These are phyloP conservation scores for Clitarchus hookeri DNA, from an alignment of 2,888 invertebrate genomes.

Conservation along the genomic window DNA sequence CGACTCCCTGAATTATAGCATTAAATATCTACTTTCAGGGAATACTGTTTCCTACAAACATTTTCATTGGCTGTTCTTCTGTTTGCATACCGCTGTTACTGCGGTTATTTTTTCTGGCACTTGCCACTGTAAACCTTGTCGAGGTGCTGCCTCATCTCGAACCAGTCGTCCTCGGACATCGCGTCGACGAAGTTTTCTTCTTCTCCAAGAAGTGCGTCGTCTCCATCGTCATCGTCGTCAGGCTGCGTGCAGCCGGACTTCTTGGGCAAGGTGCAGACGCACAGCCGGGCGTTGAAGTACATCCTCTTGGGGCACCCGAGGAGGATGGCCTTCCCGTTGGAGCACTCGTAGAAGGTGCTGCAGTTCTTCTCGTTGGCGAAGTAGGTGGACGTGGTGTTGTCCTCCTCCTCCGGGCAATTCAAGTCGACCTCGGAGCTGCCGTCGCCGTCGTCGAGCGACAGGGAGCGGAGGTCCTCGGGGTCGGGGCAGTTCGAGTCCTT, in stretches of 20 bases:
- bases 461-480: background rate
- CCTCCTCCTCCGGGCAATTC: background rate
- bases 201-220: background rate
- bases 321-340: conserved; percentile 55
- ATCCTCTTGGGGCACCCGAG: conserved; percentile 54
- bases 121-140: background rate
- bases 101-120: background rate
- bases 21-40: no score
- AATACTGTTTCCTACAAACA: no score
- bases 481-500: background rate
- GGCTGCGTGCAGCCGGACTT: background rate
- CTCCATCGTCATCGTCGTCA: background rate
- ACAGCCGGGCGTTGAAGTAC: conserved; percentile 10
- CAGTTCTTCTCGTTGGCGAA: conserved; percentile 55
- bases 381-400: background rate
- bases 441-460: background rate
- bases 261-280: conserved; percentile 11
- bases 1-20: no score
- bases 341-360: conserved; percentile 58
- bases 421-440: background rate
- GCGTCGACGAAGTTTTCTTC: background rate
- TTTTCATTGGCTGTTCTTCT: no score
- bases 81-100: background rate
- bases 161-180: background rate
- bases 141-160: background rate